A percentile compares a stretch with the other conserved stretches of the same genome.
These are phyloP conservation scores for Amphipyra berbera DNA, from an alignment of 2,888 invertebrate genomes.

Conservation along the genomic window DNA sequence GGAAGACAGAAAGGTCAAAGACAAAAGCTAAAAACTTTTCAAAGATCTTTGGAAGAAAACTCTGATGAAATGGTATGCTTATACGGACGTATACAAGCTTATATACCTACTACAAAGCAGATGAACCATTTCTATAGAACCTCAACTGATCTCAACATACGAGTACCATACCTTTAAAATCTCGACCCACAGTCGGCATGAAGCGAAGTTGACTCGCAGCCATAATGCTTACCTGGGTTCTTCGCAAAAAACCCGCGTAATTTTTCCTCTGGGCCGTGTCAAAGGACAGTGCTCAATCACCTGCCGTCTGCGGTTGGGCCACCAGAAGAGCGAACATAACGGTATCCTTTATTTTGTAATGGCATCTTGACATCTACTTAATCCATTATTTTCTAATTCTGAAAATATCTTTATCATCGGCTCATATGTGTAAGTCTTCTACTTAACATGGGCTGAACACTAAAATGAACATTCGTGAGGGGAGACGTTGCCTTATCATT, in stretches of 20 bases:
- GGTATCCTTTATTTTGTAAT: neutral
- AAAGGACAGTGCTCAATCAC: slow-evolving; percentile 87
- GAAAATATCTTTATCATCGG: too few relatives aligned
- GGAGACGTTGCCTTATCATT: too few relatives aligned
- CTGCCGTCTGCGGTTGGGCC: slow-evolving; percentile 73
- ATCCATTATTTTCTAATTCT: too few relatives aligned
- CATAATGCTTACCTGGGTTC: slow-evolving; percentile 77
- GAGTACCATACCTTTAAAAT: slow-evolving; percentile 49
- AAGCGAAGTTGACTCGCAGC: slow-evolving; percentile 68
- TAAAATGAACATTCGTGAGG: too few relatives aligned
- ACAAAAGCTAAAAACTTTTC: too few relatives aligned
- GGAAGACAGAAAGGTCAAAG: too few relatives aligned
- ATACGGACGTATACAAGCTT: neutral
- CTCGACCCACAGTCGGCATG: slow-evolving; percentile 60
- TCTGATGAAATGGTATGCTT: too few relatives aligned
- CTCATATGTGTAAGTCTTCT: too few relatives aligned
- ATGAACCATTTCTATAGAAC: neutral
- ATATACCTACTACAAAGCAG: neutral
- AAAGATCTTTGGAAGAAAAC: too few relatives aligned
- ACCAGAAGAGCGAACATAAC: slow-evolving; percentile 33
- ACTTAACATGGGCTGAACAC: too few relatives aligned
- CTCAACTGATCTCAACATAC: neutral
- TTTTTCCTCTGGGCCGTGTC: slow-evolving; percentile 82
- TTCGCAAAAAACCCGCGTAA: slow-evolving; percentile 80
- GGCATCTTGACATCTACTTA: neutral